phyloP scores from a whole-genome alignment of 2,797 vertebrate species.

The Clarias platycephalus region DNA sequence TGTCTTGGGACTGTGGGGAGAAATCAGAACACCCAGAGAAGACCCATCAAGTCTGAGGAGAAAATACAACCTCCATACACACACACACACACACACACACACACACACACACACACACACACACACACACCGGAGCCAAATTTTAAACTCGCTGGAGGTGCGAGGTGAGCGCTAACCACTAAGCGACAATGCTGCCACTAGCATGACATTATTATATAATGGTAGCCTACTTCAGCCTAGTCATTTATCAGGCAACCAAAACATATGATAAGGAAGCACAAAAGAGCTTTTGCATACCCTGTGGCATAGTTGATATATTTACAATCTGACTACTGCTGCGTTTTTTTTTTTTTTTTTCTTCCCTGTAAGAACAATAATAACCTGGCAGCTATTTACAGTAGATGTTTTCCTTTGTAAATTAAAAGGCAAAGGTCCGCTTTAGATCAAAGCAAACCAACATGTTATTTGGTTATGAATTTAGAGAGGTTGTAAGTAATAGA shows the following conservation, averaged over 20 bases:
- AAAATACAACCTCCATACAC: too few relatives aligned
- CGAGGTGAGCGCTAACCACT: too few relatives aligned
- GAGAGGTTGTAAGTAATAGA: slow-evolving; percentile 1
- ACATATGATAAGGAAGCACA: background rate
- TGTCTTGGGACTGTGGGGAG: too few relatives aligned
- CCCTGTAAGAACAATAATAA: background rate
- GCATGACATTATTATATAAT: background rate
- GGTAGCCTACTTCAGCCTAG: background rate
- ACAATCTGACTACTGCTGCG: too few relatives aligned
- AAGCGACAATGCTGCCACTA: too few relatives aligned
- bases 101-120: too few relatives aligned
- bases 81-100: too few relatives aligned
- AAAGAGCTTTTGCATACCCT: background rate
- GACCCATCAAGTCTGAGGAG: too few relatives aligned
- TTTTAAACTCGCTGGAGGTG: too few relatives aligned
- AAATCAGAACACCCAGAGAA: too few relatives aligned
- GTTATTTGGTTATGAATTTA: background rate
- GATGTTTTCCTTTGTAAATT: background rate
- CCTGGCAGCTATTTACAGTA: slow-evolving; percentile 1
- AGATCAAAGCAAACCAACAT: background rate
- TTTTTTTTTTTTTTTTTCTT: background rate
- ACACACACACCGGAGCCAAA: too few relatives aligned
- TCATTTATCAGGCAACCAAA: background rate
- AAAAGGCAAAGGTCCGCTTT: background rate
- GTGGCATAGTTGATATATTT: background rate